Percentiles rank a stretch among this genome's conserved stretches.
These are phyloP conservation scores for Synodontis membranacea DNA, from an alignment of 2,113 vertebrate species.

Conservation along the genomic window DNA sequence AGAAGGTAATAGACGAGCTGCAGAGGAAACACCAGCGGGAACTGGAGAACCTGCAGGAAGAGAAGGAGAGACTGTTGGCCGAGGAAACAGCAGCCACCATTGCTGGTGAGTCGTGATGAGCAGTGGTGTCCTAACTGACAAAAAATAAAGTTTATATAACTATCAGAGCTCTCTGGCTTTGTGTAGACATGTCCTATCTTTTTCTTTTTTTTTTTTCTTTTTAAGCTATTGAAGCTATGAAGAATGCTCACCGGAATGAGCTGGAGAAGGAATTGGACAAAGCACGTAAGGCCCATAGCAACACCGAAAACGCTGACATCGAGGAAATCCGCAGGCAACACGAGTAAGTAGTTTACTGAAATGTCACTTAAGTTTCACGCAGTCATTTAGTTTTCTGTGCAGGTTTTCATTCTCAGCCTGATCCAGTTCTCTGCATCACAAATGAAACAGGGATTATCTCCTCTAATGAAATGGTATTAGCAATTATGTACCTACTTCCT, in stretches of 20 bases:
- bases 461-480: constrained; percentile 27
- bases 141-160: not conserved
- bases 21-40: constrained; percentile 80
- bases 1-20: constrained; percentile 79
- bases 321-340: constrained; percentile 77
- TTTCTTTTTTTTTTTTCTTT: constrained; percentile 13
- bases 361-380: too few relatives aligned
- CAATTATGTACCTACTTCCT: constrained; percentile 33
- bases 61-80: constrained; percentile 76
- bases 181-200: not conserved
- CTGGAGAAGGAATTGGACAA: constrained; percentile 78
- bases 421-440: constrained; percentile 10
- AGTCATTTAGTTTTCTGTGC: not conserved
- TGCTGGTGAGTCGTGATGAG: constrained; percentile 62
- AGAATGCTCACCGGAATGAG: constrained; percentile 79
- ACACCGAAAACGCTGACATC: constrained; percentile 73
- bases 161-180: not conserved
- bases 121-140: not conserved
- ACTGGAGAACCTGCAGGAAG: constrained; percentile 78
- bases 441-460: constrained; percentile 25
- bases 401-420: not conserved
- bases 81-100: constrained; percentile 81
- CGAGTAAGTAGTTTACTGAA: constrained; percentile 67
- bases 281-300: constrained; percentile 73
- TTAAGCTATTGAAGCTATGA: constrained; percentile 80